A percentile compares a stretch with the other conserved stretches of the same genome.
Conservation (phyloP, 2,113 vertebrate species). For the Phasianus colchicus region DNA sequence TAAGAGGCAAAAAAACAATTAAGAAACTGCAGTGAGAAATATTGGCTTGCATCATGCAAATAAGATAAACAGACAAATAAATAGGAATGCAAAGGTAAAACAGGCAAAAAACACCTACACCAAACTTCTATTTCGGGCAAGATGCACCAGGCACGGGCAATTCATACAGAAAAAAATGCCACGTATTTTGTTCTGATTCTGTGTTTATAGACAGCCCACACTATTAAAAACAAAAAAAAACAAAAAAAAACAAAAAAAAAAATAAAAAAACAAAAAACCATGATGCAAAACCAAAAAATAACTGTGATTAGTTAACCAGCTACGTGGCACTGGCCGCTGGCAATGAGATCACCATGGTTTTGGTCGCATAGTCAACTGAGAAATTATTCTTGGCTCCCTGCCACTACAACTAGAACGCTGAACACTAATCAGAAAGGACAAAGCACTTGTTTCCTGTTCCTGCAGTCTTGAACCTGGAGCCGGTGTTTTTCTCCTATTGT, state of each 20-base stretch:
- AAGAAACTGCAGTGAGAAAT: not conserved
- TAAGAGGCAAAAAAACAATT: not conserved
- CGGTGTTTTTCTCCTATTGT: not conserved
- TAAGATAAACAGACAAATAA: not conserved
- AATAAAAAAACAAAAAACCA: not conserved
- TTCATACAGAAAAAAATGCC: not conserved
- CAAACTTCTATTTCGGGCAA: not conserved
- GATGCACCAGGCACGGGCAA: not conserved
- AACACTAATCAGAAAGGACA: conserved; percentile 44
- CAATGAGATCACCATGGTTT: conserved; percentile 20
- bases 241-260: not conserved
- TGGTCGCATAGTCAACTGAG: not conserved
- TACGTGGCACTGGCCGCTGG: conserved; percentile 1
- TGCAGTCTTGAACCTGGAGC: not conserved
- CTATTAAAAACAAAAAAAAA: not conserved
- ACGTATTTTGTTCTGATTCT: not conserved
- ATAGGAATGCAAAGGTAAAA: not conserved
- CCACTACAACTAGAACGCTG: conserved; percentile 9
- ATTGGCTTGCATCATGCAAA: not conserved
- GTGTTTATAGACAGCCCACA: not conserved
- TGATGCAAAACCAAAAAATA: not conserved
- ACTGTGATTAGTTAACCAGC: not conserved
- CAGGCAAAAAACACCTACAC: not conserved
- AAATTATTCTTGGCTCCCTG: conserved; percentile 62
- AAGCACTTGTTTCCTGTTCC: conserved; percentile 59